A percentile compares a stretch with the other conserved stretches of the same genome.
Evolutionary conservation across 2,797 vertebrate species (phyloP).

Genomic region (Manis pentadactyla): DNA sequence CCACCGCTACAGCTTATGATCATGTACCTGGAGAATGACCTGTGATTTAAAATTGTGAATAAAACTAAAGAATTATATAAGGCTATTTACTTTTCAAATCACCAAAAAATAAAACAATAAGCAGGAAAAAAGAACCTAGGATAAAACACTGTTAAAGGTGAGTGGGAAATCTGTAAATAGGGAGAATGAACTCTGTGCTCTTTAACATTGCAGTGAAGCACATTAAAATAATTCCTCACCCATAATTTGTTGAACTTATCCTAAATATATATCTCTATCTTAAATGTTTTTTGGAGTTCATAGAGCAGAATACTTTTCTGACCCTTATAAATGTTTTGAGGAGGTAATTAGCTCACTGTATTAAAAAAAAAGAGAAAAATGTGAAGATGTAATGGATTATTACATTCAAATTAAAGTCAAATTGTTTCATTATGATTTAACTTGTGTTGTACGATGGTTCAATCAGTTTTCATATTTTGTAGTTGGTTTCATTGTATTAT

Average conservation of each 20-base stretch:
- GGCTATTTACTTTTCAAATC: background rate
- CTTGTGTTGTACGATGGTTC: background rate
- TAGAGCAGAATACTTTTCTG: background rate
- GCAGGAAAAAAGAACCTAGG: background rate
- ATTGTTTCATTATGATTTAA: constrained; percentile 59
- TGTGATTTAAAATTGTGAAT: background rate
- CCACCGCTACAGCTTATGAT: background rate
- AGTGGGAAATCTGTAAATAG: background rate
- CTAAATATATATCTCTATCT: background rate
- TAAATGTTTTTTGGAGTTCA: background rate
- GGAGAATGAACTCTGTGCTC: background rate
- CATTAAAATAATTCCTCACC: constrained; percentile 33
- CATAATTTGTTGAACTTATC: background rate
- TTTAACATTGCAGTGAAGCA: background rate
- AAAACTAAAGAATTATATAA: background rate
- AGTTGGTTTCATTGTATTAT: background rate
- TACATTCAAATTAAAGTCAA: constrained; percentile 63
- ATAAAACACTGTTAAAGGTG: background rate
- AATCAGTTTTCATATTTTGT: constrained; percentile 42
- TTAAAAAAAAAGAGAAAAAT: constrained; percentile 45
- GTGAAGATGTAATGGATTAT: constrained; percentile 11
- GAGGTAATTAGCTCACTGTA: background rate
- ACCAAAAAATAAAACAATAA: background rate
- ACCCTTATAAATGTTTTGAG: background rate
- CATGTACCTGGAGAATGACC: background rate